Evolutionary conservation across 2,797 vertebrate species (phyloP).

Genomic region (Sebastes matsubarae): DNA sequence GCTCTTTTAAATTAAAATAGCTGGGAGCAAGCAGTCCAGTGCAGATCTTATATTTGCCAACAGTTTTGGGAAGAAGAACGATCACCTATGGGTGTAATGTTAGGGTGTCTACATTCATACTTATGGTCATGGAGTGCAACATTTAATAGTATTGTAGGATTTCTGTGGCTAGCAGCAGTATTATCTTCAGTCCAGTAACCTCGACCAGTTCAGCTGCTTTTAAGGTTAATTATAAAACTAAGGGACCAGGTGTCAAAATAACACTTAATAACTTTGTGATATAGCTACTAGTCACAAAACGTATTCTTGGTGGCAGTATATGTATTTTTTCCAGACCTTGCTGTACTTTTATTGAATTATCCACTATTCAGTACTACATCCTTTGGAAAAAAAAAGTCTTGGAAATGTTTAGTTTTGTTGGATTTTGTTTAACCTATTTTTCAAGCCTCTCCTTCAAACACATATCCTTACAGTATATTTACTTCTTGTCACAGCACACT

Average conservation of each 20-base stretch:
- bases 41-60: neutral
- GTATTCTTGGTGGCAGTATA: neutral
- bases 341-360: neutral
- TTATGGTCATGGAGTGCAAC: neutral
- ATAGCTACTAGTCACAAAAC: neutral
- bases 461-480: neutral
- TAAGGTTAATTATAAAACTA: neutral
- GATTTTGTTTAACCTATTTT: neutral
- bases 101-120: neutral
- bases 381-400: neutral
- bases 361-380: neutral
- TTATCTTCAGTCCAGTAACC: neutral
- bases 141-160: neutral
- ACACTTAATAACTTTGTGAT: neutral
- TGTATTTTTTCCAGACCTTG: neutral
- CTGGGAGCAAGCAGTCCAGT: neutral
- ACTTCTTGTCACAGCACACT: neutral
- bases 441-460: neutral
- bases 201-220: neutral
- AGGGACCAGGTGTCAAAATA: slow-evolving; percentile 4
- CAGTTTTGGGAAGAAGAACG: neutral
- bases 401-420: slow-evolving; percentile 5
- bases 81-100: neutral
- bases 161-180: neutral
- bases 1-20: neutral